Evolutionary conservation across 2,113 vertebrate genomes (phyloP), one percentile per base, ranked within the genome.

Genomic region (Piprites chloris): DNA sequence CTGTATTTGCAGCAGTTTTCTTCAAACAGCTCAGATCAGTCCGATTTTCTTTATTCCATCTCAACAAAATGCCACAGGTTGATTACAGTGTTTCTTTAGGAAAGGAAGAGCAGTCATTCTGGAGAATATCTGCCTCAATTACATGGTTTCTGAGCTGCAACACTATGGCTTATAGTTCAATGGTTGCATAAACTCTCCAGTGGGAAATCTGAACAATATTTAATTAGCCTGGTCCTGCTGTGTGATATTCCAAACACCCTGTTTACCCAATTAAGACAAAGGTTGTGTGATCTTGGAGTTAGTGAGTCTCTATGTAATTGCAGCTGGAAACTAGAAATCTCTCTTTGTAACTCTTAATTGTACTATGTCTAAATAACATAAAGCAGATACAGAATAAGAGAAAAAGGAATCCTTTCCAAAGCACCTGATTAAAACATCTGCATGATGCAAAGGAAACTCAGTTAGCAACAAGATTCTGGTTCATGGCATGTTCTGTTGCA

Each of bases 191-290:
- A 94, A 86, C 82, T 90, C 63, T 79, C 79, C 85, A 84, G 75
- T 94, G 95, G 75, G 82, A 69, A 83, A 74, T 59, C 63, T 81
- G 85, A 96, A 77, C 90, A 91, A 56, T 96, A 90, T 86, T 96
- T 95, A 96, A 94, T 97, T 95, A 95, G 82, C 52, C 28, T 5
- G 14, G 56, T 93, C 90, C 82, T 96, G 76, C 93, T 96, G 92
- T 30, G 87, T 81, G 76, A n/a, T 90, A 63, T 68, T 93, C 67
- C 87, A 93, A 93, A 88, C 79, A 86, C 68, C 82, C 67, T 83
- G 90, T 91, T 96, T 95, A 84, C 75, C 61, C 95, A 96, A 90
- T 96, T 96, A 94, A 92, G 79, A 77, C 75, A 86, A 96, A 93
- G 88, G 82, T 90, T 86, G 71, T 68, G 0, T 73, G 85, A 91